These are phyloP conservation scores for Pachyramphus minor DNA, from an alignment of 2,113 vertebrate species.

Conservation along the genomic window DNA sequence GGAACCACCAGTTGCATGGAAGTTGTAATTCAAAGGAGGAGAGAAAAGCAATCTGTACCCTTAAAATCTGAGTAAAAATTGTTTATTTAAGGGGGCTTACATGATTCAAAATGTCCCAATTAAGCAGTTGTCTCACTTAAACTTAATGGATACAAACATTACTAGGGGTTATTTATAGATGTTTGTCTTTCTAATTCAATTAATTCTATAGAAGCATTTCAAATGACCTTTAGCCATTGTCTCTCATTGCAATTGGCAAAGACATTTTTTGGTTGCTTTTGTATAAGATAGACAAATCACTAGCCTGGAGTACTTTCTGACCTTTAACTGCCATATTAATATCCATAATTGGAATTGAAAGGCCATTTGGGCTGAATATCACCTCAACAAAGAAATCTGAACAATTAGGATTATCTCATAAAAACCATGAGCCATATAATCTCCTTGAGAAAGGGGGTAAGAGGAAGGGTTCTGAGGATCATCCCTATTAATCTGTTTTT, in stretches of 20 bases:
- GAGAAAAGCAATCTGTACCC: not conserved
- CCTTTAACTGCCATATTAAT: slow-evolving; percentile 40
- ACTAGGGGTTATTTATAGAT: not conserved
- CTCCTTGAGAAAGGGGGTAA: not conserved
- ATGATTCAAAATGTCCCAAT: not conserved
- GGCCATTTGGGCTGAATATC: slow-evolving; percentile 39
- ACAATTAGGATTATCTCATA: not conserved
- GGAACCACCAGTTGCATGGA: not conserved
- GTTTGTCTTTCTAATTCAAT: not conserved
- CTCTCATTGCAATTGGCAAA: not conserved
- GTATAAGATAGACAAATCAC: not conserved
- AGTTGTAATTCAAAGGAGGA: not conserved
- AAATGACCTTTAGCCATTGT: not conserved
- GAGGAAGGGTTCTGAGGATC: not conserved
- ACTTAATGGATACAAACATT: not conserved
- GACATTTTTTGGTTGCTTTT: not conserved
- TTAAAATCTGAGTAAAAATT: not conserved
- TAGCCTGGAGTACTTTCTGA: slow-evolving; percentile 22
- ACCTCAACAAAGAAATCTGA: slow-evolving; percentile 43
- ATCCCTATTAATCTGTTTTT: slow-evolving; percentile 29
- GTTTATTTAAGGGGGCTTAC: not conserved
- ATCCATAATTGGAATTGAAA: slow-evolving; percentile 42
- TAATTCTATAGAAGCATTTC: not conserved
- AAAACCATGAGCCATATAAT: slow-evolving; percentile 11
- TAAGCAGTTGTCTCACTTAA: not conserved